Base-by-base conservation (phyloP, 2,113 vertebrate species). In the Petaurus breviceps region DNA sequence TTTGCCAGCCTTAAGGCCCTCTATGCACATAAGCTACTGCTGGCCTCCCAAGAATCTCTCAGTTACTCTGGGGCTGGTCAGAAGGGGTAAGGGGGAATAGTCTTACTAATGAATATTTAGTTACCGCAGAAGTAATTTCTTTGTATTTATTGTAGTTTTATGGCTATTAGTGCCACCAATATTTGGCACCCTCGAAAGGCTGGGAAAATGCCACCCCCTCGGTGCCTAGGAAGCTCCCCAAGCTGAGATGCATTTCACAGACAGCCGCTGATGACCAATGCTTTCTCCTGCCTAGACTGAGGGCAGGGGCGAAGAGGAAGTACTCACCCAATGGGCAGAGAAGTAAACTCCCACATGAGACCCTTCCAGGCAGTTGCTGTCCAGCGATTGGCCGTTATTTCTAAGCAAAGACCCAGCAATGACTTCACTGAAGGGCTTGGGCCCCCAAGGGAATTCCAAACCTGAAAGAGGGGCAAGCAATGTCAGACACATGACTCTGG, bases 361-460 rank as follows among this genome's bases (percentile, higher is more conserved):
- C 92, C 99, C 99, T 97, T 99, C 99, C 98, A 99, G 98, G 97
- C 99, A 98, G 94, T 97, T 98, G 99, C 99, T 99, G 98, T 99
- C 99, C 96, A 99, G 98, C 0, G 99, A 99, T 98, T 99, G 99
- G 94, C 99, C 99, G 0, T 99, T 99, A 98, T 98, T 99, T 97
- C 99, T 99, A 94, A 99, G 99, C 98, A 99, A 99, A 95, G 99
- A 99, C 90, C 99, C 99, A 0, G 99, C 99, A 97, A 99, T 99
- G 97, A 99, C 99, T 99, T 99, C 99, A n/a, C 99, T 99, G 98
- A 99, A 99, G 57, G 99, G 99, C 98, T 99, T 99, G 91, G 99
- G 99, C n/a, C 99, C 99, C 99, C 99, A 99, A 0, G 99, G 99
- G 97, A 99, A 99, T 98, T 99, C 99, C 98, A 99, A 98, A 98